Conservation (phyloP, 2,113 vertebrate species). For the Phylloscopus trochiloides region DNA sequence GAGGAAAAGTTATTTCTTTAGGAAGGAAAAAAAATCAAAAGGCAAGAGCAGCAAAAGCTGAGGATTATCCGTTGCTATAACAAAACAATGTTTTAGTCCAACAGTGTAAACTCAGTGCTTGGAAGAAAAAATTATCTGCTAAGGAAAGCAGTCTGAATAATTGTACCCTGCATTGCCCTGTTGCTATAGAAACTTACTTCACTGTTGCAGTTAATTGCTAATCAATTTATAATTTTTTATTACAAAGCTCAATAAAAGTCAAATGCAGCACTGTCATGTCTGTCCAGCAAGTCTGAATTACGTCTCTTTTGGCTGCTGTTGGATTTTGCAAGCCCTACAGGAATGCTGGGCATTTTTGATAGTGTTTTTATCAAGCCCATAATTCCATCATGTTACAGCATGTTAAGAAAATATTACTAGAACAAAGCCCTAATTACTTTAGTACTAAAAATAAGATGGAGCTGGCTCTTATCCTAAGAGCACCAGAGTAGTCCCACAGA, state of each 20-base stretch:
- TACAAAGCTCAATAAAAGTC: not conserved
- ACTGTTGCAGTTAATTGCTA: conserved; percentile 13
- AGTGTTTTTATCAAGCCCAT: not conserved
- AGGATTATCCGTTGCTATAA: conserved; percentile 9
- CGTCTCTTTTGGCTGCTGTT: not conserved
- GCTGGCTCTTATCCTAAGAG: not conserved
- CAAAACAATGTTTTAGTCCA: not conserved
- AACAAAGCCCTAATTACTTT: conserved; percentile 7
- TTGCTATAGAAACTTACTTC: conserved; percentile 51
- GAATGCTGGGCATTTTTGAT: not conserved
- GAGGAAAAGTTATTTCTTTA: not conserved
- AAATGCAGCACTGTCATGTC: not conserved
- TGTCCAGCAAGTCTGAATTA: not conserved
- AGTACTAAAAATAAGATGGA: conserved; percentile 15
- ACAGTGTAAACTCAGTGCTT: not conserved
- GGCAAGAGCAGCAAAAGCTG: not conserved
- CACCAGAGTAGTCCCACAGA: not conserved
- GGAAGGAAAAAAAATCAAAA: not conserved
- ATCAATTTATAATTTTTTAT: conserved; percentile 29
- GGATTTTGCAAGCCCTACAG: not conserved
- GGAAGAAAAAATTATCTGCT: not conserved
- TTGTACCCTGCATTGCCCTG: not conserved
- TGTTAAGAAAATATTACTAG: not conserved
- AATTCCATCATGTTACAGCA: not conserved
- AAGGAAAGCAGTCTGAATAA: conserved; percentile 30